These are phyloP conservation scores for Siderastrea radians DNA, from an alignment of 92 coral and sea anemone genomes.

Conservation along the genomic window DNA sequence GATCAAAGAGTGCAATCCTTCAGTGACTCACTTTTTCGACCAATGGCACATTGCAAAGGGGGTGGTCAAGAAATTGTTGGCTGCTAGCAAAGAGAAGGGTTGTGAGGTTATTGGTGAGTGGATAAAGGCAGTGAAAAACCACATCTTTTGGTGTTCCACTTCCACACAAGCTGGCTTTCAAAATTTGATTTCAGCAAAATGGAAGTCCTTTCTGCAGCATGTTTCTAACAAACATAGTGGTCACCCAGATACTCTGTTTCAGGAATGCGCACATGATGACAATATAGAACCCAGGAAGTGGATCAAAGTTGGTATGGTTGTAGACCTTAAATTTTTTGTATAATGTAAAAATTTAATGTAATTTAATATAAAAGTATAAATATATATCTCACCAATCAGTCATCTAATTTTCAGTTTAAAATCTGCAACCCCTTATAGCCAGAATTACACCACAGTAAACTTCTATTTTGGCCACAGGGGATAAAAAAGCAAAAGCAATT, in stretches of 20 bases:
- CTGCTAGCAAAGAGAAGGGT: constrained; percentile 61
- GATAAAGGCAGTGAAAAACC: constrained; percentile 52
- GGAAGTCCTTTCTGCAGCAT: constrained; percentile 56
- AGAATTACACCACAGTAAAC: no score
- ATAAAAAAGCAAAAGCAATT: no score
- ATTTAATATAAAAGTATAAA: neutral
- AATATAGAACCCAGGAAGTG: constrained; percentile 48
- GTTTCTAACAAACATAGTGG: constrained; percentile 48
- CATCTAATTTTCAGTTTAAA: no score
- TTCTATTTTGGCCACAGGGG: no score
- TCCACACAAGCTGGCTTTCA: constrained; percentile 54
- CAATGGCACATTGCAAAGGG: constrained; percentile 58
- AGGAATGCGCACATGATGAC: constrained; percentile 61
- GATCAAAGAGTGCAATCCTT: constrained; percentile 33
- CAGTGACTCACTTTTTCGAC: constrained; percentile 52
- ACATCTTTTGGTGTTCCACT: constrained; percentile 61
- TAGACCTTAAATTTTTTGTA: neutral
- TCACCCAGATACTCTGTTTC: constrained; percentile 37
- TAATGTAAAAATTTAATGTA: neutral
- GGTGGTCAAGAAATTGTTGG: constrained; percentile 43
- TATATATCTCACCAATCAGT: neutral
- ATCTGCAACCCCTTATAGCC: no score
- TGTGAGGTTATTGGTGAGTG: constrained; percentile 49
- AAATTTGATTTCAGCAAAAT: constrained; percentile 52
- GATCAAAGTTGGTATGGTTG: constrained; percentile 47